Conservation (phyloP, 2,888 invertebrate species). For the Seira musarum region DNA sequence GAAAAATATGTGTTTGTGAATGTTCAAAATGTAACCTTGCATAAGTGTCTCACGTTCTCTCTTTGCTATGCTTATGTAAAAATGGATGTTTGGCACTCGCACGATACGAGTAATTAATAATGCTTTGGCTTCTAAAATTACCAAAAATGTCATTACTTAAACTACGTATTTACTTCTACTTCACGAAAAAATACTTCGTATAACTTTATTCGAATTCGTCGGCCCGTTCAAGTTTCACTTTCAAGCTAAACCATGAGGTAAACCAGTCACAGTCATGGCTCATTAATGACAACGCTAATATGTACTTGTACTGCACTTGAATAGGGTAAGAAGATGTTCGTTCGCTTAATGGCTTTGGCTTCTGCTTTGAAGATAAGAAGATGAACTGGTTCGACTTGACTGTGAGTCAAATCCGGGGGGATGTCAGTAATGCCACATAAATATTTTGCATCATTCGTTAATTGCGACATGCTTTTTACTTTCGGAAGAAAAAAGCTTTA, state of each 20-base stretch:
- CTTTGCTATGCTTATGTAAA: too few species aligned
- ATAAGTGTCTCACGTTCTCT: conserved; percentile 7
- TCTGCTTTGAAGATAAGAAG: background rate
- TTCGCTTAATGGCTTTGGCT: background rate
- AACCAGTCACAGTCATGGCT: conserved; percentile 29
- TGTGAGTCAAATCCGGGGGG: background rate
- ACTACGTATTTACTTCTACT: too few species aligned
- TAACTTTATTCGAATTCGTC: too few species aligned
- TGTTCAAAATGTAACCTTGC: background rate
- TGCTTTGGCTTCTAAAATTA: too few species aligned
- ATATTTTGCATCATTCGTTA: conserved; percentile 26
- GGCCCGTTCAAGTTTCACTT: too few species aligned
- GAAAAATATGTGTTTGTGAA: background rate
- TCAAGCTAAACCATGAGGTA: too few species aligned
- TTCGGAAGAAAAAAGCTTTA: background rate
- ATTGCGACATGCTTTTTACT: background rate
- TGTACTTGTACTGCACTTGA: background rate
- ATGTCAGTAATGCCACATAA: conserved; percentile 27
- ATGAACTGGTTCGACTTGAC: too few species aligned
- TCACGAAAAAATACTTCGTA: too few species aligned
- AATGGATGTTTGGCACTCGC: background rate
- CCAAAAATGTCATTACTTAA: too few species aligned
- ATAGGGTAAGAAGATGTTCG: background rate
- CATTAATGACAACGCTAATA: conserved; percentile 40
- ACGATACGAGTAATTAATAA: background rate